Conservation (phyloP, 2,888 invertebrate species). For the Eilema caniola region DNA sequence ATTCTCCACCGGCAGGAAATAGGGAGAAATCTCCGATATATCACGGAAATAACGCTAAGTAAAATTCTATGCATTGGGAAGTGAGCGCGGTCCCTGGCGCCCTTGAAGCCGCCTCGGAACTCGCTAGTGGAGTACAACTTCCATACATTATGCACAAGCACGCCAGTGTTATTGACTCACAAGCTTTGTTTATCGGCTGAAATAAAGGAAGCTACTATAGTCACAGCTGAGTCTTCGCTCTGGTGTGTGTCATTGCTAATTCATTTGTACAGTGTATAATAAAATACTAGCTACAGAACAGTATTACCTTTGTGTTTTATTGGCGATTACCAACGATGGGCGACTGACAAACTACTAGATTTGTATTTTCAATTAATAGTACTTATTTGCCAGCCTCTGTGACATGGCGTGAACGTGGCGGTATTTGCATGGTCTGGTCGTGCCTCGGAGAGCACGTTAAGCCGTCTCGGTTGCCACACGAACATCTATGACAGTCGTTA, state of each 20-base stretch:
- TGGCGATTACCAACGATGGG: not conserved
- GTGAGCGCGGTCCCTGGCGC: conserved; percentile 5
- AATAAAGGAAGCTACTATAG: not conserved
- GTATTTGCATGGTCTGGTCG: too few species aligned
- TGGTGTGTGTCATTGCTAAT: not conserved
- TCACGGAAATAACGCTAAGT: not conserved
- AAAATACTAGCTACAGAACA: not conserved
- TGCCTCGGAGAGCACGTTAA: too few species aligned
- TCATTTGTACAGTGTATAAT: not conserved
- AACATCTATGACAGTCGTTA: too few species aligned
- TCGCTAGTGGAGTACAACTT: not conserved
- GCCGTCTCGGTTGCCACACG: too few species aligned
- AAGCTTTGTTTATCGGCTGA: not conserved
- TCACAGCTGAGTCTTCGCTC: not conserved
- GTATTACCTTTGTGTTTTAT: not conserved
- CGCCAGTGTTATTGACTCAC: not conserved
- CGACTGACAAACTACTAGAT: too few species aligned
- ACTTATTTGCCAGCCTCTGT: too few species aligned
- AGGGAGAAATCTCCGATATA: not conserved
- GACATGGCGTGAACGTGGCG: too few species aligned
- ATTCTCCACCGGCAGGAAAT: not conserved
- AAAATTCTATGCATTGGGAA: conserved; percentile 10
- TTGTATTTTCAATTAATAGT: too few species aligned
- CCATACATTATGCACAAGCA: conserved; percentile 8
- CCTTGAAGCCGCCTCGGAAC: not conserved